These are phyloP conservation scores for Cynaeus angustus DNA, from an alignment of 2,888 invertebrate species.

Conservation along the genomic window DNA sequence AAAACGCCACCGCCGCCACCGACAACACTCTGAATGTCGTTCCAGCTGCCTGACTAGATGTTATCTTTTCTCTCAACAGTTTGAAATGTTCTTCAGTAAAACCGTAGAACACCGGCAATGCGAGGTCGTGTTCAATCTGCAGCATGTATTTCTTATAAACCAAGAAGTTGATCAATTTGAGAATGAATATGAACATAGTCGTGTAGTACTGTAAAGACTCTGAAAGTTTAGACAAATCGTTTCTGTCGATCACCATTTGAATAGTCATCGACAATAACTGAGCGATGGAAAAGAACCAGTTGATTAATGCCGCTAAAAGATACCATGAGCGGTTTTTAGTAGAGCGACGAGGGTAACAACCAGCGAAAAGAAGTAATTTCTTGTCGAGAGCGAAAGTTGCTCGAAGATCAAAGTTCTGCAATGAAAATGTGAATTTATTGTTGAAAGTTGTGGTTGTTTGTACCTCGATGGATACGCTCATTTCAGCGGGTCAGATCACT, in stretches of 20 bases:
- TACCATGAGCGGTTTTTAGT: not conserved
- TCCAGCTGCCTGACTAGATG: not conserved
- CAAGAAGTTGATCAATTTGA: conserved; percentile 7
- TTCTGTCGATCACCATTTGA: conserved; percentile 20
- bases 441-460: not conserved
- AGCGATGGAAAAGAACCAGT: not conserved
- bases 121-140: conserved; percentile 5
- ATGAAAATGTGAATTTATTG: not conserved
- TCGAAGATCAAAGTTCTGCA: not conserved
- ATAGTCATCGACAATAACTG: conserved; percentile 8
- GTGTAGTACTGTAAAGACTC: conserved; percentile 1
- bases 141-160: conserved; percentile 4
- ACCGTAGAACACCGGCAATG: not conserved
- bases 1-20: conserved; percentile 5
- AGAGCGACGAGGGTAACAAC: not conserved
- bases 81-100: conserved; percentile 1
- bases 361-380: conserved; percentile 1
- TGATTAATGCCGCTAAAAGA: not conserved
- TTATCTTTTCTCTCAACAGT: not conserved
- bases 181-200: conserved; percentile 10
- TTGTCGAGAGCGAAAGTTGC: not conserved
- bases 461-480: not conserved
- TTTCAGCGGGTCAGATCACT: not conserved
- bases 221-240: conserved; percentile 7
- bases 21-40: conserved; percentile 13